A percentile compares a stretch with the other conserved stretches of the same genome.
Evolutionary conservation across 2,797 vertebrate genomes (phyloP).

Genomic region (Sciurus vulgaris): DNA sequence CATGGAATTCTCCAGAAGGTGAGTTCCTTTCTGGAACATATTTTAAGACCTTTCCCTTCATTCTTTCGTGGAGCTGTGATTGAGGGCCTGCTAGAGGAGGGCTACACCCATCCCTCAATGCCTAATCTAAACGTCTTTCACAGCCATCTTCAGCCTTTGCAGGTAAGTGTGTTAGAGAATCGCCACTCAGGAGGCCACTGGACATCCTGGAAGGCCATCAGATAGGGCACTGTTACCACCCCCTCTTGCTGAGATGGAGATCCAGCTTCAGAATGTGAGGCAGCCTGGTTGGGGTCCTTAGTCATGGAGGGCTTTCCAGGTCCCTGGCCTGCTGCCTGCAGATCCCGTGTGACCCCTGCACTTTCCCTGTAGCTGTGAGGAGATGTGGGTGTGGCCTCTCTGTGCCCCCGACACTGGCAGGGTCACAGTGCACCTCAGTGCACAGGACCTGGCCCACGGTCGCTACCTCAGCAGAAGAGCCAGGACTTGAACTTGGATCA

Average conservation of each 20-base stretch:
- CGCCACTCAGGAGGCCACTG: too few species aligned
- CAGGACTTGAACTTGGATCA: not conserved
- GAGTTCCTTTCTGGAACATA: not conserved
- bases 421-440: not conserved
- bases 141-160: not conserved
- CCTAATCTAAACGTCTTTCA: not conserved
- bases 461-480: too few species aligned
- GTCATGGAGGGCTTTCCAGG: too few species aligned
- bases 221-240: accelerated
- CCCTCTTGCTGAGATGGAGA: too few species aligned
- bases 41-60: accelerated
- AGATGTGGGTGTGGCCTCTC: not conserved
- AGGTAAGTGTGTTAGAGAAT: not conserved
- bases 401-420: accelerated
- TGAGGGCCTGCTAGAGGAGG: too few species aligned
- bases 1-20: constrained; percentile 11
- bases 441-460: not conserved
- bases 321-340: not conserved
- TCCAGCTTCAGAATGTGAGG: not conserved
- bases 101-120: not conserved
- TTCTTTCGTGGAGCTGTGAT: not conserved
- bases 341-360: accelerated
- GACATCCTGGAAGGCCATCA: not conserved
- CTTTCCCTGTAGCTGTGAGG: not conserved
- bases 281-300: accelerated